These are phyloP conservation scores for Conistra vaccinii DNA, from an alignment of 2,888 invertebrate genomes.

Conservation along the genomic window DNA sequence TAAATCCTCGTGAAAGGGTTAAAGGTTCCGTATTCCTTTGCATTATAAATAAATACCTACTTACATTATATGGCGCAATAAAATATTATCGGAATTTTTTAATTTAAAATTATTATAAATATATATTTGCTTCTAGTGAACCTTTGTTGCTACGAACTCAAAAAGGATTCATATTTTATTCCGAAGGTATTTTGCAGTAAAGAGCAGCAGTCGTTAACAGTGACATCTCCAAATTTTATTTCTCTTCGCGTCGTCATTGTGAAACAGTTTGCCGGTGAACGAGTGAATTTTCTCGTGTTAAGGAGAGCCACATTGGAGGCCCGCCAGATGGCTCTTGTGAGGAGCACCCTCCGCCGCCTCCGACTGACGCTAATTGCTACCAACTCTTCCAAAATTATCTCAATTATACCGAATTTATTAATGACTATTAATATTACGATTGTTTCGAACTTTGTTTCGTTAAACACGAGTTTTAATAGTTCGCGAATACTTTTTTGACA, in stretches of 20 bases:
- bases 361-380: slow-evolving; percentile 88
- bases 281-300: slow-evolving; percentile 78
- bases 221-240: slow-evolving; percentile 65
- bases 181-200: slow-evolving; percentile 30
- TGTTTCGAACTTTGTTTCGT: slow-evolving; percentile 51
- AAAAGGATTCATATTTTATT: slow-evolving; percentile 35
- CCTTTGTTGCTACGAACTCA: neutral
- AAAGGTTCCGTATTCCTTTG: slow-evolving; percentile 30
- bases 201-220: slow-evolving; percentile 54
- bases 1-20: slow-evolving; percentile 32
- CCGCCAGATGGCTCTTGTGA: slow-evolving; percentile 87
- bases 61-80: slow-evolving; percentile 3
- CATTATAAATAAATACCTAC: slow-evolving; percentile 34
- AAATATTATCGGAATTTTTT: slow-evolving; percentile 13
- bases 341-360: slow-evolving; percentile 81
- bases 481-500: neutral
- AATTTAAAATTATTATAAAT: neutral
- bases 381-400: slow-evolving; percentile 87
- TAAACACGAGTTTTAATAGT: slow-evolving; percentile 26
- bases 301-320: slow-evolving; percentile 85
- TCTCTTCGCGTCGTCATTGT: slow-evolving; percentile 63
- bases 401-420: slow-evolving; percentile 78
- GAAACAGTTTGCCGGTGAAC: slow-evolving; percentile 77
- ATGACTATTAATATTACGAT: slow-evolving; percentile 71
- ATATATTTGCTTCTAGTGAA: neutral